These are phyloP conservation scores for Oenanthe oenanthe DNA, from an alignment of 2,113 vertebrate species.

Conservation along the genomic window DNA sequence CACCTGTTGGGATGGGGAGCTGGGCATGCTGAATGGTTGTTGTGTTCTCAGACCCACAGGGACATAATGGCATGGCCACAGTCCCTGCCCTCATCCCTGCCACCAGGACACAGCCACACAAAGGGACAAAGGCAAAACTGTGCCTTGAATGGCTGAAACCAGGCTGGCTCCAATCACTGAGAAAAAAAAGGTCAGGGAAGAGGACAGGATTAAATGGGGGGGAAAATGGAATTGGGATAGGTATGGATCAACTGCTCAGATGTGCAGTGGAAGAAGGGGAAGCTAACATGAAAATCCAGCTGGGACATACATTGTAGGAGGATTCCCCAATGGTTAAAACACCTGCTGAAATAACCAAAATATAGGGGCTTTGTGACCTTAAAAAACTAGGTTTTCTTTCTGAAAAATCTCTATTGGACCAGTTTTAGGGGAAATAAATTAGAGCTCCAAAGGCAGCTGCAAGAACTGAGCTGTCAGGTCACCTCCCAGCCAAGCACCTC, in stretches of 20 bases:
- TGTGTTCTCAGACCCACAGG: background rate
- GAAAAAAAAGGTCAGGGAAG: background rate
- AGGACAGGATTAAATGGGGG: background rate
- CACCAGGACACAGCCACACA: background rate
- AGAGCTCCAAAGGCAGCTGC: background rate
- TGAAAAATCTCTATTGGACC: background rate
- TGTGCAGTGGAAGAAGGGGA: background rate
- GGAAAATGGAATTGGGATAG: background rate
- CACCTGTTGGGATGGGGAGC: background rate
- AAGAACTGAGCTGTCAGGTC: background rate
- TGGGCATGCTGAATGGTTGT: background rate
- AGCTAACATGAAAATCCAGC: fast-evolving
- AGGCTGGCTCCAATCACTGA: background rate
- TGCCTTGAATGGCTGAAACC: background rate
- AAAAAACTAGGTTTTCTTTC: background rate
- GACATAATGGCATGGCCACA: background rate
- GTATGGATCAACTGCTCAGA: background rate
- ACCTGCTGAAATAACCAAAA: background rate
- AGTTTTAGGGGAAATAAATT: background rate
- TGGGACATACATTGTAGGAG: background rate
- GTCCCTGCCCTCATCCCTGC: background rate
- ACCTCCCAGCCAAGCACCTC: background rate
- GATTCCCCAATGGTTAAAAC: background rate
- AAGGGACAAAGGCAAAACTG: background rate
- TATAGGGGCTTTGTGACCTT: background rate